phyloP scores from a whole-genome alignment of 2,113 vertebrate species.

The sheep (Ovis aries) region ARS-UI_Ramb_v3.0 NC_056080.1:117550501-117551000 shows the following conservation, averaged over 20 bases:
- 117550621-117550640: background rate
- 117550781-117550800: background rate
- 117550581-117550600: background rate
- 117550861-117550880: background rate
- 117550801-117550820: background rate
- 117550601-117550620: background rate
- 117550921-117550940: conserved; percentile 42
- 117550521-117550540: background rate
- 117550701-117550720: background rate
- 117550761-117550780: background rate
- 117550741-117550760: background rate
- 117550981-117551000: conserved; percentile 36
- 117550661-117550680: background rate
- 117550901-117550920: conserved; percentile 29
- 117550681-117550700: background rate
- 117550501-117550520: conserved; percentile 9
- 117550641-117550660: background rate
- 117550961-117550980: conserved; percentile 46
- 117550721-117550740: background rate
- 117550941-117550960: conserved; percentile 42
- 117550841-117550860: conserved; percentile 31
- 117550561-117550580: background rate
- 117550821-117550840: background rate
- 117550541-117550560: background rate
- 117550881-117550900: background rate